phyloP scores from a whole-genome alignment of 2,888 invertebrate genomes.

The Eremobia ochroleuca region DNA sequence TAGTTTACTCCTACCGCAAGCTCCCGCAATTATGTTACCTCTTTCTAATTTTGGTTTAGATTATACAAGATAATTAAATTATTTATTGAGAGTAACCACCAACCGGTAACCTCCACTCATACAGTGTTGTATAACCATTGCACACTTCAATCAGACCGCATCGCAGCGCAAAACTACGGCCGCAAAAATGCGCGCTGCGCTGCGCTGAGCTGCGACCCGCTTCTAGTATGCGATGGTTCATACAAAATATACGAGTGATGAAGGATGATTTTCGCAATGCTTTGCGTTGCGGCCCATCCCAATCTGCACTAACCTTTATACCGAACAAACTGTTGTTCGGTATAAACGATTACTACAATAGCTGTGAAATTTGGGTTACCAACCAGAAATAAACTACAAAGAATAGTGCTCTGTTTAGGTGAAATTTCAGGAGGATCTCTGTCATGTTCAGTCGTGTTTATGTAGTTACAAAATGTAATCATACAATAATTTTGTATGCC shows the following conservation, averaged over 20 bases:
- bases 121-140: no score
- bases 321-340: no score
- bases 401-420: slow-evolving; percentile 2
- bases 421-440: slow-evolving; percentile 7
- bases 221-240: not conserved
- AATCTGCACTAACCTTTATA: not conserved
- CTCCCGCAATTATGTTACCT: no score
- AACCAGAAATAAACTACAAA: slow-evolving; percentile 36
- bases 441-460: slow-evolving; percentile 14
- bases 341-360: no score
- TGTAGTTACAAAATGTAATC: slow-evolving; percentile 12
- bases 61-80: no score
- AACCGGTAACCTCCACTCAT: no score
- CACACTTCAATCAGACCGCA: not conserved
- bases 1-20: no score
- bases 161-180: not conserved
- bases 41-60: no score
- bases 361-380: slow-evolving; percentile 21
- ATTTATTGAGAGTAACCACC: no score
- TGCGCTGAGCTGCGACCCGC: not conserved
- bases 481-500: not conserved
- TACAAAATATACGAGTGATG: not conserved
- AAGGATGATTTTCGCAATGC: not conserved
- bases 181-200: not conserved
- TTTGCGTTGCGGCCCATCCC: not conserved